These are phyloP conservation scores for Anhinga anhinga DNA, from an alignment of 2,113 vertebrate genomes.

Conservation along the genomic window DNA sequence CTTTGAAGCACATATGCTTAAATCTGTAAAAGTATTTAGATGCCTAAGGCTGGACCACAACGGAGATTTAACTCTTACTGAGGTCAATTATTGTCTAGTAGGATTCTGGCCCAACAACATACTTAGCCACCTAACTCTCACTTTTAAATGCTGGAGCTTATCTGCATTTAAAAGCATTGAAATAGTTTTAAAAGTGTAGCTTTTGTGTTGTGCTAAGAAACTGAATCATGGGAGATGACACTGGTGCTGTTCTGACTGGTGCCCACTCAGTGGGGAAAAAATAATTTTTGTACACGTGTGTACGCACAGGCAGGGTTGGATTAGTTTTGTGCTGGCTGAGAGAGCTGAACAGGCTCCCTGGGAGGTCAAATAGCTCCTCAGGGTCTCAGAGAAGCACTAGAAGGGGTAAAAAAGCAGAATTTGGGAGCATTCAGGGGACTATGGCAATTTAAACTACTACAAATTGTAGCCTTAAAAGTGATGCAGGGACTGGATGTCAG, in stretches of 20 bases:
- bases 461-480: not conserved
- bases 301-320: not conserved
- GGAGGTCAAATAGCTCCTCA: not conserved
- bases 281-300: not conserved
- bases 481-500: not conserved
- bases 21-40: not conserved
- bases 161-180: not conserved
- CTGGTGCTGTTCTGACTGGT: not conserved
- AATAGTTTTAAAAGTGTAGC: not conserved
- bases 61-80: not conserved
- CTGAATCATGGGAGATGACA: not conserved
- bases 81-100: not conserved
- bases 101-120: not conserved
- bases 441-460: not conserved
- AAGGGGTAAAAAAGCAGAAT: not conserved
- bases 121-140: not conserved
- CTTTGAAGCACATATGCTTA: not conserved
- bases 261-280: not conserved
- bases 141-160: not conserved
- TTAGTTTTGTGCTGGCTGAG: not conserved
- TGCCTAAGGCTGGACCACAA: not conserved
- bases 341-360: not conserved
- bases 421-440: not conserved
- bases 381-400: not conserved
- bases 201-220: not conserved